Evolutionary conservation across 1,140 invertebrate genomes (phyloP), one percentile per base, ranked within the genome.

Genomic region (Ceratina calcarata): DNA sequence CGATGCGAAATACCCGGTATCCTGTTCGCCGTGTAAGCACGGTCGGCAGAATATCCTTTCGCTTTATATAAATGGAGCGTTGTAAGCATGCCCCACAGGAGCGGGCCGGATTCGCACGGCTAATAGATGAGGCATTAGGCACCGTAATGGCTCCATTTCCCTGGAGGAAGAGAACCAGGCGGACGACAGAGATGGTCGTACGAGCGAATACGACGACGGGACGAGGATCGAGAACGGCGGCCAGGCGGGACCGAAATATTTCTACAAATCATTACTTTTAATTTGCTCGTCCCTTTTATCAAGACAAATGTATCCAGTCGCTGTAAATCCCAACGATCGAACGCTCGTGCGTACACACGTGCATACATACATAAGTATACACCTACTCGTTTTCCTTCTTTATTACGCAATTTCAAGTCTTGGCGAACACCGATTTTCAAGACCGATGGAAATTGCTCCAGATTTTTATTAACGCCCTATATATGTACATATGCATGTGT

Each of bases 251-350:
- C 87, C 84, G 78, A 91, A 92, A 91, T 91, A 92, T 93, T 93
- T 93, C 91, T 92, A 92, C 92, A 92, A 92, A 93, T 93, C 92
- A 93, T 93, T 93, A 93, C 91, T 93, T 93, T 93, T 93, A 93
- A 93, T 93, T 93, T 92, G 89, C 91, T 88, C 87, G 87, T 91
- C 90, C 84, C 90, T 90, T 91, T 91, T 90, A 91, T 92, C 90
- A 92, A 92, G 91, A 92, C 90, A 90, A 91, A 92, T 91, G 89
- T 78, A 77, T 61, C 3, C 71, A 61, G 51, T 24, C 70, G 49
- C n/a, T 32, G 58, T 10, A 13, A 27, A 7, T 45, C 15, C n/a
- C 12, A 45, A 78, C 76, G 24, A 72, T 72, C 76, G 78, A 74
- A 64, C 65, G 13, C 10, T 22, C 61, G 1, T 57, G 3, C 71